Evolutionary conservation across 2,888 invertebrate species (phyloP), one percentile per base, ranked within the genome.

Genomic region (Chalcis sispes): DNA sequence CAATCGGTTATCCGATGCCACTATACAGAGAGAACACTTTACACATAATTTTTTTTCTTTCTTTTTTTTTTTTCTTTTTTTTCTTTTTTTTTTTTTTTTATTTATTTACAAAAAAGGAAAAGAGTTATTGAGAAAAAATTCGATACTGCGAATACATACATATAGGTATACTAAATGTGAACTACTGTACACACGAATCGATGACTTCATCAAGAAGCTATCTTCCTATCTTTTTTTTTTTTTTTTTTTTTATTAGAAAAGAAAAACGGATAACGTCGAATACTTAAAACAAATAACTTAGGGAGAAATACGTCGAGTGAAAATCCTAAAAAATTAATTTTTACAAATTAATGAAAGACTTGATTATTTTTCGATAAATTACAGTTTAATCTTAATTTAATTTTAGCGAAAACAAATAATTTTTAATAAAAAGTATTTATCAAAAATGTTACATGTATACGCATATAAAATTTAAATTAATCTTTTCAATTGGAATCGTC

Each of bases 121-220:
- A 69, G 66, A 36, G 32, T 71, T 58, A 69, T 25, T 69, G 13
- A 71, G 48, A 54, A 71, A 69, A 71, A 67, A 62, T 62, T 42
- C 50, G 64, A 66, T 72, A 69, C 59, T 75, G 54, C 72, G 56
- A 59, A 36, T 69, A 78, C 69, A 75, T 69, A 72, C 52, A 71
- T 71, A 40, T 65, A 72, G 36, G 46, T 65, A 42, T 72, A 67
- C 67, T 71, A 72, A 64, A 74, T 62, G 65, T 74, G 48, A 77
- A 65, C 75, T 78, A 75, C 75, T 75, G 67, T 77, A 77, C 77
- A 77, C 74, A 74, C 74, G 72, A 77, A 64, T 50, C 52, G n/a
- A 58, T 64, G 64, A 72, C 64, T 62, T 58, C 48, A 7, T 62
- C 23, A 46, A 75, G 20, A 66, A 67, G 25, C 64, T 66, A 46